Evolutionary conservation across 2,888 invertebrate species (phyloP), one percentile per base, ranked within the genome.

Genomic region (Atrina japonica): DNA sequence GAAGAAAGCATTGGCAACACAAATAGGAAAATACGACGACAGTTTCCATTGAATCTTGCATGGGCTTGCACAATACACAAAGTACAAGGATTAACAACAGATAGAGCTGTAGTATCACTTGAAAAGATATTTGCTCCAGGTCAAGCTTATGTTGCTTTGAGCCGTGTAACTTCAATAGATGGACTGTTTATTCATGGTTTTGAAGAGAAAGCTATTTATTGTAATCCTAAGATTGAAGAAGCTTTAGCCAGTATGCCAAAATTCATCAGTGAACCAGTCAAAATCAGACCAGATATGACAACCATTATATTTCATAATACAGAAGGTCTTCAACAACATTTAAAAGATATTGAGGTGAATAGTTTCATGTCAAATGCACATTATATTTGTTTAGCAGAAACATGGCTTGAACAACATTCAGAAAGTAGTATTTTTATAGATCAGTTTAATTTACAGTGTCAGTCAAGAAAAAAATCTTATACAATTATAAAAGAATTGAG

Each of bases 101-200:
- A 49, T 11, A 30, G 49, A 30, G 59, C 60, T 23, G 69, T 70
- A 49, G 66, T 73, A 23, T 53, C 47, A 7, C 47, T 73, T n/a
- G 49, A 65, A 11, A 64, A 49, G 53, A 53, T 58, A 25, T 73
- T 73, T 65, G 41, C 64, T 27, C 45, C 40, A n/a, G 73, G 73
- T 6, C 68, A 68, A 27, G 68, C 73, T 9, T 72, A 73, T 61
- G 73, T 73, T 23, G 73, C 73, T 9, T 43, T 73, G 7, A 65
- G 73, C 23, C 30, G 73, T 23, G 73, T 68, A 5, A 73, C 59
- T 11, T 64, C 68, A 35, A 27, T 53, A 35, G 16, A 60, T 14
- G 73, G 73, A n/a, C 49, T 73, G 9, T 16, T 18, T 21, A 55
- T 69, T 23, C 25, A 49, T 45, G 47, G 23, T 7, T 56, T 64